Conservation (phyloP, 2,797 vertebrate species). For the Bradypus variegatus region DNA sequence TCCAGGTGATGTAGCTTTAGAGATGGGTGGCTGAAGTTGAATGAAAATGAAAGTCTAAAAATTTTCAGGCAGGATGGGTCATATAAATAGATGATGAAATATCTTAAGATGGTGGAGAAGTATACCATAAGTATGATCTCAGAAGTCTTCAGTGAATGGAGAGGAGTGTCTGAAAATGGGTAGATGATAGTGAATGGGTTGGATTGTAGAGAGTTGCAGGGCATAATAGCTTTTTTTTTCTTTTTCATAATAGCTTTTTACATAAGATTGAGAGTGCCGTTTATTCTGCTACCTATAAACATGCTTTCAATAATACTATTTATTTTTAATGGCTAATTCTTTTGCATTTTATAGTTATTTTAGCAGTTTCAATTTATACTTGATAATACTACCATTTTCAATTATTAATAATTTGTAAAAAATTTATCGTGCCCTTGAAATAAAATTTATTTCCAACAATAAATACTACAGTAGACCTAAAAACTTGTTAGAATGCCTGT, state of each 20-base stretch:
- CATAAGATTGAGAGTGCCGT: not conserved
- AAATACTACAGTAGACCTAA: not conserved
- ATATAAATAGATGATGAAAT: not conserved
- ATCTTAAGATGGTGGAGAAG: not conserved
- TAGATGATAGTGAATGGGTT: not conserved
- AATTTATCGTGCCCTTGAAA: not conserved
- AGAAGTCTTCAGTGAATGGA: not conserved
- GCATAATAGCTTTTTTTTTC: too few species aligned
- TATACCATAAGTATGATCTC: not conserved
- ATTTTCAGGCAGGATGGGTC: not conserved
- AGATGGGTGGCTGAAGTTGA: constrained; percentile 3
- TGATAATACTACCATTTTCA: not conserved
- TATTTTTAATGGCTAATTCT: not conserved
- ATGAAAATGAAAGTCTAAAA: not conserved
- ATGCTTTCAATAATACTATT: not conserved
- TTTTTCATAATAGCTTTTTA: not conserved
- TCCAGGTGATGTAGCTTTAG: not conserved
- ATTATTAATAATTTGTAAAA: not conserved
- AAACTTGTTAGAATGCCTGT: not conserved
- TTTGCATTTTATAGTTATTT: not conserved
- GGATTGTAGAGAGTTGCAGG: not conserved
- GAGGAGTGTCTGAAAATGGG: not conserved
- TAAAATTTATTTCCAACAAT: not conserved
- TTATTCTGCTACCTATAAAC: not conserved
- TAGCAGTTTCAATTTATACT: not conserved